A percentile compares a stretch with the other conserved stretches of the same genome.
Evolutionary conservation across 2,113 vertebrate genomes (phyloP).

Genomic region (Helogale parvula): DNA sequence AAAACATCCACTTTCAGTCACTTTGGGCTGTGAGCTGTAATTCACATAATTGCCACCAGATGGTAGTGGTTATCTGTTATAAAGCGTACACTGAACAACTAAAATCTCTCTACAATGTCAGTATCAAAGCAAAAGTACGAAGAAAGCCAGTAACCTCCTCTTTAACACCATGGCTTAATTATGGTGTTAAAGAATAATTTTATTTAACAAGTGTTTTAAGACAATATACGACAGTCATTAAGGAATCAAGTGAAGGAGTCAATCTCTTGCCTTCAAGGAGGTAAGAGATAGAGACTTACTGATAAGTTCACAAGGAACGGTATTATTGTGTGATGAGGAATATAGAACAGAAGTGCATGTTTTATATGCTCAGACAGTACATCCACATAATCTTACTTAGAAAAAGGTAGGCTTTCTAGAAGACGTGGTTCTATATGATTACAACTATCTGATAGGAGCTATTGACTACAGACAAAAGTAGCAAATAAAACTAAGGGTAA

Average conservation of each 20-base stretch:
- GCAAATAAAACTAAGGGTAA: neutral
- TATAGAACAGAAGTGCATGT: neutral
- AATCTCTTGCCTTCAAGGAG: neutral
- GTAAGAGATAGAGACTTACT: neutral
- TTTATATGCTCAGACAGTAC: neutral
- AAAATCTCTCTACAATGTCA: neutral
- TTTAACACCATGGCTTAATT: neutral
- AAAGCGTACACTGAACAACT: neutral
- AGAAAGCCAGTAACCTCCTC: neutral
- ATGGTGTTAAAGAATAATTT: neutral
- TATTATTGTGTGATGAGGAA: neutral
- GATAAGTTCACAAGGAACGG: neutral
- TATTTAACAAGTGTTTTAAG: neutral
- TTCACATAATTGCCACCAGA: constrained; percentile 57
- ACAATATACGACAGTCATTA: neutral
- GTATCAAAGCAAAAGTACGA: neutral
- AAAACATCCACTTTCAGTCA: neutral
- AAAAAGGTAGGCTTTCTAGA: neutral
- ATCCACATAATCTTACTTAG: neutral
- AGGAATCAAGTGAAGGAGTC: neutral
- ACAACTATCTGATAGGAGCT: neutral
- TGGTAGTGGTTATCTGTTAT: constrained; percentile 63
- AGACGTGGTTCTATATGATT: neutral
- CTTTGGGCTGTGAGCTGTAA: neutral
- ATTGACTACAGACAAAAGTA: neutral